Evolutionary conservation across 2,888 invertebrate genomes (phyloP).

Genomic region (Muscina levida): DNA sequence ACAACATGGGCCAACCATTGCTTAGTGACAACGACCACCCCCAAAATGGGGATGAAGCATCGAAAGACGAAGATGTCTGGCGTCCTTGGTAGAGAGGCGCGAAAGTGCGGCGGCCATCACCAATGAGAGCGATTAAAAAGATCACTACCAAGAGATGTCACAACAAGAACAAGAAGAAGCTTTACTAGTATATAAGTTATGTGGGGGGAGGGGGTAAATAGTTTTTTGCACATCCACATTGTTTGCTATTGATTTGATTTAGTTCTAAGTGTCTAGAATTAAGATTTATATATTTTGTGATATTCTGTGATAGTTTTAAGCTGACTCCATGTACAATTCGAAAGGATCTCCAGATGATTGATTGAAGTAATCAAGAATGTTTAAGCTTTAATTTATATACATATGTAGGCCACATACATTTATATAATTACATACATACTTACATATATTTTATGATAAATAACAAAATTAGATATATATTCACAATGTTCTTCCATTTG

Average conservation of each 20-base stretch:
- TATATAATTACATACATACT: not conserved
- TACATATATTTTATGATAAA: not conserved
- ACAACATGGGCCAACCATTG: constrained; percentile 22
- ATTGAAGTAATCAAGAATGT: constrained; percentile 46
- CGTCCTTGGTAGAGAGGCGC: constrained; percentile 71
- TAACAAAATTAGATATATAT: not conserved
- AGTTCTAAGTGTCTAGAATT: too few relatives aligned
- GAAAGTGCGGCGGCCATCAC: too few relatives aligned
- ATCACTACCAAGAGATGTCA: not conserved
- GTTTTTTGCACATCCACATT: too few relatives aligned
- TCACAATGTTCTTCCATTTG: constrained; percentile 47
- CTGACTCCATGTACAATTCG: constrained; percentile 42
- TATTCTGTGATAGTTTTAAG: constrained; percentile 77
- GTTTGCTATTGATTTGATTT: constrained; percentile 58
- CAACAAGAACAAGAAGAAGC: constrained; percentile 55
- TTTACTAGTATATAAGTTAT: constrained; percentile 66
- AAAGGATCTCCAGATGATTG: constrained; percentile 69
- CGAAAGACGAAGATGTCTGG: constrained; percentile 74
- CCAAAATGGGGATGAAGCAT: constrained; percentile 32
- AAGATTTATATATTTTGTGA: constrained; percentile 66
- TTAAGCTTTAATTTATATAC: constrained; percentile 48
- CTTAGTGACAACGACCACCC: constrained; percentile 7
- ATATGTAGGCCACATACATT: not conserved
- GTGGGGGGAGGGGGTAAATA: too few relatives aligned
- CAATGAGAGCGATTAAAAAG: constrained; percentile 11